Conservation (phyloP, 2,113 vertebrate genomes). For the Peromyscus maniculatus region DNA sequence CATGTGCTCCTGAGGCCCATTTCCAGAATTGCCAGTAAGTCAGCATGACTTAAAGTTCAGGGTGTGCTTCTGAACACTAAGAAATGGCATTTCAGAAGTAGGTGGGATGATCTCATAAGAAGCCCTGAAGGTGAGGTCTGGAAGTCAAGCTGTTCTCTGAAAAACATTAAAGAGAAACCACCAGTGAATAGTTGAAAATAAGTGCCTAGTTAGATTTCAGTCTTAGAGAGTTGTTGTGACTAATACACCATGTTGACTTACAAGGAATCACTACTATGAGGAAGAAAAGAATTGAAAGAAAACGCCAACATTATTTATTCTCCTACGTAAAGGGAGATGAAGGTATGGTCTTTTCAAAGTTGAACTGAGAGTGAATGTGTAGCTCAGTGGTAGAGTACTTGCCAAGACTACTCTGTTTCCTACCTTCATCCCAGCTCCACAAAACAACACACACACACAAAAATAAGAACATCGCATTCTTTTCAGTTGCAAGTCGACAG, state of each 20-base stretch:
- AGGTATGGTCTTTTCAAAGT: background rate
- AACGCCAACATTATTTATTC: background rate
- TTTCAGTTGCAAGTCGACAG: background rate
- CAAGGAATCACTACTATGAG: background rate
- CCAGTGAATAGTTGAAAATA: background rate
- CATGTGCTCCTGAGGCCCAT: background rate
- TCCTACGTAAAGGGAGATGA: background rate
- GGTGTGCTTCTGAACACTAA: background rate
- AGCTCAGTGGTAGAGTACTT: background rate
- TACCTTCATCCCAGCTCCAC: background rate
- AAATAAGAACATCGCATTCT: background rate
- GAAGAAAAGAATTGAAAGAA: background rate
- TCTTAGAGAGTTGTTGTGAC: background rate
- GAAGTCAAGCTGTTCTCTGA: background rate
- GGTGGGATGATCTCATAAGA: background rate
- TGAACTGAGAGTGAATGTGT: background rate
- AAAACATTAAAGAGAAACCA: background rate
- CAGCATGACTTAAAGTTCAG: background rate
- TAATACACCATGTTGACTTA: background rate
- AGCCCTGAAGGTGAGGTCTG: background rate
- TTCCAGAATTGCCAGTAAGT: conserved; percentile 20
- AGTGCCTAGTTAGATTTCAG: background rate
- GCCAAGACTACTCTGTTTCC: too few relatives aligned
- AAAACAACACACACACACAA: background rate
- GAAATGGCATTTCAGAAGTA: background rate